Evolutionary conservation across 2,888 invertebrate species (phyloP), one percentile per base, ranked within the genome.

Genomic region (Orchestes rusci): DNA sequence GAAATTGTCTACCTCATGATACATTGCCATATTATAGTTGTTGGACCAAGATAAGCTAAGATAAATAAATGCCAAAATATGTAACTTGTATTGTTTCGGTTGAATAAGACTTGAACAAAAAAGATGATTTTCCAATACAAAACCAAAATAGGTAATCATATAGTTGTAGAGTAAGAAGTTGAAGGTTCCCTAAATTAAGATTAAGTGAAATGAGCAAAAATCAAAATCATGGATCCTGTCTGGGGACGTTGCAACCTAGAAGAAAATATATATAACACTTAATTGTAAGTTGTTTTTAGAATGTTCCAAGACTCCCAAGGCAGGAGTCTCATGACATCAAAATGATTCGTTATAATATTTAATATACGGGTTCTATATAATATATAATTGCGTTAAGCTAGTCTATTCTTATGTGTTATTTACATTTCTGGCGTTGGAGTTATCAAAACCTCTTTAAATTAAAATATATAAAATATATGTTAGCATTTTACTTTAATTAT

Each of bases 181-280:
- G 31, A 45, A 49, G 39, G 42, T 39, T 45, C 38, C 45, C 20
- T 42, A 36, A 41, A 29, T 16, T 43, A 46, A 46, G 34, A 36
- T 56, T 58, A 55, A 50, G 47, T 46, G 48, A 65, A 66, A 67
- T 66, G 68, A 68, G 68, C 67, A 65, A 66, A 66, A 68, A 68
- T 68, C 67, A 68, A 68, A 67, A 67, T 63, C 62, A 59, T 61
- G 65, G 53, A 51, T 53, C 63, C 54, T 62, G 62, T 59, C 65
- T 60, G 59, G 59, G 58, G 60, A 61, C 45, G 61, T 64, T 65
- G 23, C 23, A 7, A 10, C 23, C 10, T 23, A 23, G 7, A 23
- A 3, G 12, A 35, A 54, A 34, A 15, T 39, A 29, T 39, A 42
- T 41, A 46, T 43, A 43, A 36, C 41, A 33, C 23, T 44, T 37